phyloP scores from a whole-genome alignment of 2,113 vertebrate genomes.

The Eudyptes chrysolophus region DNA sequence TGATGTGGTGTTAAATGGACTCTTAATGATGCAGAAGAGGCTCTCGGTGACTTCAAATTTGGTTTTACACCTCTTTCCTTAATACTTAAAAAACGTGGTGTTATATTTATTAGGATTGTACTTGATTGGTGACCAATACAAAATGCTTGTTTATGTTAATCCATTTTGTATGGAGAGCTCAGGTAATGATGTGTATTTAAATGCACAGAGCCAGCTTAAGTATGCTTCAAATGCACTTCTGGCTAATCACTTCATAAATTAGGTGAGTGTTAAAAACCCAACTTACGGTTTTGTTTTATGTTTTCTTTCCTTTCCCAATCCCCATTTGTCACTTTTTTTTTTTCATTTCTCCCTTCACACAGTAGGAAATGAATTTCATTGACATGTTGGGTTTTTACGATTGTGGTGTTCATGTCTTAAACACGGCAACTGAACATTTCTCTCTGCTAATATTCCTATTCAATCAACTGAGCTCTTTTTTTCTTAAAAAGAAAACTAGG shows the following conservation, averaged over 20 bases:
- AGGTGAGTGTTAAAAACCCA: conserved; percentile 65
- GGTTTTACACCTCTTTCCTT: background rate
- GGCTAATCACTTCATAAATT: conserved; percentile 53
- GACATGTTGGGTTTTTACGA: conserved; percentile 28
- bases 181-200: conserved; percentile 47
- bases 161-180: conserved; percentile 2
- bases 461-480: background rate
- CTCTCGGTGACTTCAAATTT: background rate
- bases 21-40: background rate
- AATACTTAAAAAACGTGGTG: background rate
- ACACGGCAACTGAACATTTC: background rate
- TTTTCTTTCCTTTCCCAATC: conserved; percentile 19
- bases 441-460: conserved; percentile 6
- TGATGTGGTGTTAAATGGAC: background rate
- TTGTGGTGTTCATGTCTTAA: conserved; percentile 33
- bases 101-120: background rate
- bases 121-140: background rate
- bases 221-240: conserved; percentile 53
- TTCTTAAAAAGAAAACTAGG: background rate
- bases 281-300: background rate
- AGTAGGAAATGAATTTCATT: background rate
- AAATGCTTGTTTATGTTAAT: conserved; percentile 6
- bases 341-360: background rate
- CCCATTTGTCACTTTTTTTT: background rate
- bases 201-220: conserved; percentile 56